Percentiles rank a stretch among this genome's conserved stretches.
phyloP scores from a whole-genome alignment of 2,113 vertebrate genomes.

The Callithrix jacchus region DNA sequence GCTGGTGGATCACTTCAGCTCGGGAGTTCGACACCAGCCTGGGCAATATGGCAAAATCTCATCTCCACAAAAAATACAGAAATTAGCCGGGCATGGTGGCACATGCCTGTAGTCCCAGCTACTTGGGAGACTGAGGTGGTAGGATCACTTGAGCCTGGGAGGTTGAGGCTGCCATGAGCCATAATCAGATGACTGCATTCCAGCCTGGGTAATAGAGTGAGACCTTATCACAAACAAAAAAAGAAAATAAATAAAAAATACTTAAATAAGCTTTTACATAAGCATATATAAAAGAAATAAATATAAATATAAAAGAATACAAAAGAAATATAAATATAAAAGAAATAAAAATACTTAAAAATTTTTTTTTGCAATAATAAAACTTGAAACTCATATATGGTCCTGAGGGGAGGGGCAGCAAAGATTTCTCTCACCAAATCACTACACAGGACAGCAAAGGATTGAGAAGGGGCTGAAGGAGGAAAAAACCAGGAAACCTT shows the following conservation, averaged over 20 bases:
- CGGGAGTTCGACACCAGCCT: not conserved
- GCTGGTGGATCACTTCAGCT: not conserved
- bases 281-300: not conserved
- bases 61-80: not conserved
- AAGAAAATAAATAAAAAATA: not conserved
- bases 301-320: not conserved
- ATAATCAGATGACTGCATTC: not conserved
- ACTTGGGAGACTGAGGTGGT: not conserved
- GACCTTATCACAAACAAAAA: not conserved
- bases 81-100: not conserved
- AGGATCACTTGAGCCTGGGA: not conserved
- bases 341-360: too few species aligned
- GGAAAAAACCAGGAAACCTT: too few species aligned
- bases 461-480: too few species aligned
- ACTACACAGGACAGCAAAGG: too few species aligned
- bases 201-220: not conserved
- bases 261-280: not conserved
- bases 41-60: not conserved
- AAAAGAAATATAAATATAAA: too few species aligned
- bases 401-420: too few species aligned
- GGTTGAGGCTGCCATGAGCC: not conserved
- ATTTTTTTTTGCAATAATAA: too few species aligned
- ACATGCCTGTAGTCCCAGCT: not conserved
- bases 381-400: too few species aligned
- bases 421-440: too few species aligned